Evolutionary conservation across 2,113 vertebrate genomes (phyloP).

Genomic region (Trinectes maculatus): DNA sequence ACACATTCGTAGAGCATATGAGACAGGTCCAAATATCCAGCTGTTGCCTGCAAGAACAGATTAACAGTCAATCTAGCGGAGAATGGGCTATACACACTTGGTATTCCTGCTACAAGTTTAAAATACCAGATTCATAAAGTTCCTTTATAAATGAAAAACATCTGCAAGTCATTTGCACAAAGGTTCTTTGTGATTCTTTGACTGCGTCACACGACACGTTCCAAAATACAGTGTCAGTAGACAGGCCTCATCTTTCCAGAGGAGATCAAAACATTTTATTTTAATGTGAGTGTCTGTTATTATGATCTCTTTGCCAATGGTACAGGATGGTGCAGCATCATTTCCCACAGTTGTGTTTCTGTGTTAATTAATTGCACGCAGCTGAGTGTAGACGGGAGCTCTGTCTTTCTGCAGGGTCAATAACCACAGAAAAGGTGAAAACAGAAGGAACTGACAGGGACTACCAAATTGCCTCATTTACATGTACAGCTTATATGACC

Average conservation of each 20-base stretch:
- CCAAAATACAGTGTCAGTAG: background rate
- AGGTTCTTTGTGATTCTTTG: background rate
- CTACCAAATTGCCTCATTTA: slow-evolving; percentile 8
- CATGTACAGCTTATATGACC: background rate
- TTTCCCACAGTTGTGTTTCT: slow-evolving; percentile 4
- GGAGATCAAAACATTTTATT: slow-evolving; percentile 1
- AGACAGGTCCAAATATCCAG: background rate
- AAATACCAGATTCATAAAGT: background rate
- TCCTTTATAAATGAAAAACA: background rate
- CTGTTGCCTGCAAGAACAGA: background rate
- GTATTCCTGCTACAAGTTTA: background rate
- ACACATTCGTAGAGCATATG: background rate
- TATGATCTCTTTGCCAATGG: slow-evolving; percentile 7
- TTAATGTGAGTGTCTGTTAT: background rate
- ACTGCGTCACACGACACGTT: background rate
- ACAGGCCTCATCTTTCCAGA: background rate
- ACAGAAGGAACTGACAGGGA: background rate
- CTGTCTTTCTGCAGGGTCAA: slow-evolving; percentile 1
- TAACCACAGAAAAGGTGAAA: slow-evolving; percentile 14
- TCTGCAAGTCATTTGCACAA: background rate
- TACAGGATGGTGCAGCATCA: background rate
- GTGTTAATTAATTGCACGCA: slow-evolving; percentile 14
- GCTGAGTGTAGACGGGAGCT: slow-evolving; percentile 4
- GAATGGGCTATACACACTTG: too few species aligned
- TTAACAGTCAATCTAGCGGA: too few species aligned